These are phyloP conservation scores for Cryptophagus acutangulus DNA, from an alignment of 2,888 invertebrate species.

Conservation along the genomic window DNA sequence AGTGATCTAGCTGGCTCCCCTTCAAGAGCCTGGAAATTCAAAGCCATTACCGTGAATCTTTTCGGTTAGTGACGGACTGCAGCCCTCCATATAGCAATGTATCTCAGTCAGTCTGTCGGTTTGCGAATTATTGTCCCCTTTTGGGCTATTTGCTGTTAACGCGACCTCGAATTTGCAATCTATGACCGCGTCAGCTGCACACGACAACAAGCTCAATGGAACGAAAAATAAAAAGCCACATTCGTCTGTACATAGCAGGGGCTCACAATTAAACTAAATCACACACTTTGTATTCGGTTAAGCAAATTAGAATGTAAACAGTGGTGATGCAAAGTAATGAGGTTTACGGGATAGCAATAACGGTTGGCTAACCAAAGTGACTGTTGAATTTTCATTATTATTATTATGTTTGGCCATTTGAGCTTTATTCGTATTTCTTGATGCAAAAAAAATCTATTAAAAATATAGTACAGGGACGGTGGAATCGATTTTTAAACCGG, in stretches of 20 bases:
- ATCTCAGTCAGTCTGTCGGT: slow-evolving; percentile 40
- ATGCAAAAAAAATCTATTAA: no score
- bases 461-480: no score
- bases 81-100: slow-evolving; percentile 29
- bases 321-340: no score
- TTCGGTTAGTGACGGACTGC: slow-evolving; percentile 20
- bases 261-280: slow-evolving; percentile 1
- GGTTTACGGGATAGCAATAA: no score
- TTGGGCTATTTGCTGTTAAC: slow-evolving; percentile 45
- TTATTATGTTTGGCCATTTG: no score
- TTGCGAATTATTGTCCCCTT: slow-evolving; percentile 44
- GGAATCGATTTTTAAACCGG: no score
- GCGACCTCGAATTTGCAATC: slow-evolving; percentile 40
- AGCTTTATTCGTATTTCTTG: no score
- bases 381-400: no score
- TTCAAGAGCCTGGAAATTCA: slow-evolving; percentile 22
- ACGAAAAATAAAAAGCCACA: slow-evolving; percentile 32
- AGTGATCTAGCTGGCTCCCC: slow-evolving; percentile 2
- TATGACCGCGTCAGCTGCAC: slow-evolving; percentile 40
- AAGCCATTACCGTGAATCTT: slow-evolving; percentile 33
- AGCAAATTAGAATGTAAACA: not conserved
- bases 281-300: not conserved
- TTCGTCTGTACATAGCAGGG: slow-evolving; percentile 8
- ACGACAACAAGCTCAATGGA: slow-evolving; percentile 34
- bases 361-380: no score